Base-by-base conservation (phyloP, 2,797 vertebrate genomes). In the Danionella dracula region DNA sequence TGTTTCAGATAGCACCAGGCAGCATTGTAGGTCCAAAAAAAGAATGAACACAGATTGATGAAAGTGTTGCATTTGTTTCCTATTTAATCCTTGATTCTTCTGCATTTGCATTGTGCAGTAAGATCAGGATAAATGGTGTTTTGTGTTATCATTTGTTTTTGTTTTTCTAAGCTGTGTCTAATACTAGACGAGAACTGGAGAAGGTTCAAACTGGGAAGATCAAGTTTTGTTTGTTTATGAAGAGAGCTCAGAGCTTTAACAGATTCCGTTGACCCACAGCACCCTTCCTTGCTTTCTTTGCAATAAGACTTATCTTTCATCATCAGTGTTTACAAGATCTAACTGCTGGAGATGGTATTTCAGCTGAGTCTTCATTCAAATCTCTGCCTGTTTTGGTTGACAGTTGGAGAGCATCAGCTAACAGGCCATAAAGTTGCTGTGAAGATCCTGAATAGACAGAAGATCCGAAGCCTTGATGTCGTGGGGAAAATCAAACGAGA, bases 401-500 rank as follows among this genome's bases (percentile, higher is more conserved):
- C 66, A 99, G 97, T 99, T 63, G 97, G 97, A 4, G 94, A 95
- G 78, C 97, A 99, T 79, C 95, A 98, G 85, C 77, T 98, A 79
- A 99, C 96, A 0, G 94, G 97, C 58, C 96, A 98, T 76, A 99
- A 99, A 85, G 97, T 99, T 42, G 97, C 97, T 2, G 97, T 99
- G 57, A 99, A 99, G 89, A 99, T 99, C 78, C 86, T 99, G 56
- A 99, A 99, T 82, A 90, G 97, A 70, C 97, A 99, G 89, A 98
- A 91, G 88, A 96, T 99, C 77, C 95, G 97, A 73, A 99, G 93
- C 72, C 92, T 99, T 38, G 97, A 99, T 86, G 97, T 99, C 69
- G 97, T 99, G 64, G 96, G 95, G 57, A 99, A 99, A 87, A 99
- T 99, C 85, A 99, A 99, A 75, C 80, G 94, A 38, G 97, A 99